Evolutionary conservation across 2,113 vertebrate genomes (phyloP).

Genomic region (Python bivittatus): DNA sequence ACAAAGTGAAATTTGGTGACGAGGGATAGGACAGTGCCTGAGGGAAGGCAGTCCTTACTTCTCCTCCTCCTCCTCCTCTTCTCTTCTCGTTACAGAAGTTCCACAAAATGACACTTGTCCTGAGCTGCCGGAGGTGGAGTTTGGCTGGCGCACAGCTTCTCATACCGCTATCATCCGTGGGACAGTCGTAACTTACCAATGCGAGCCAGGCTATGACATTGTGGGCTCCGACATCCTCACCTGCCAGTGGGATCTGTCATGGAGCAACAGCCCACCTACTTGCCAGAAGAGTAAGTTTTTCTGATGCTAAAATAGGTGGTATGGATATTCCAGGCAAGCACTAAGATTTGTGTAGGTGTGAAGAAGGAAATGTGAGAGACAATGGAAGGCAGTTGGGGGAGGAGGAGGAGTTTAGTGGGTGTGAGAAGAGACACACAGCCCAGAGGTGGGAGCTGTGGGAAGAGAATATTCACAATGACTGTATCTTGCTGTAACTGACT

Average conservation of each 20-base stretch:
- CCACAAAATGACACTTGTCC: slow-evolving; percentile 92
- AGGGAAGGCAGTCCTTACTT: neutral
- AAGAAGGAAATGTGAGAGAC: neutral
- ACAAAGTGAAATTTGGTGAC: neutral
- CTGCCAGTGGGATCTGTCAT: slow-evolving; percentile 92
- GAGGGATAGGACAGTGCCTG: neutral
- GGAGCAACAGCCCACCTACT: slow-evolving; percentile 88
- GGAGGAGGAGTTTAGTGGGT: neutral
- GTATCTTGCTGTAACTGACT: neutral
- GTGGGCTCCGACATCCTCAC: slow-evolving; percentile 91
- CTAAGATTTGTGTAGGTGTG: neutral
- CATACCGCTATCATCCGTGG: slow-evolving; percentile 87
- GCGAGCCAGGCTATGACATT: slow-evolving; percentile 90
- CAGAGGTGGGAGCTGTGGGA: neutral
- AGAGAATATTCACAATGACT: neutral
- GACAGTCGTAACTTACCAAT: slow-evolving; percentile 91
- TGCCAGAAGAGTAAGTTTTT: slow-evolving; percentile 85
- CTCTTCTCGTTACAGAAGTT: slow-evolving; percentile 76
- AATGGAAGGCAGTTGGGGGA: neutral
- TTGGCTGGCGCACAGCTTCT: slow-evolving; percentile 89
- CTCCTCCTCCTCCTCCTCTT: neutral
- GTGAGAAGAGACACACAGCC: neutral
- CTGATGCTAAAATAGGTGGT: neutral
- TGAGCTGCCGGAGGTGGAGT: slow-evolving; percentile 82
- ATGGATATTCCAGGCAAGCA: neutral